Base-by-base conservation (phyloP, 2,888 invertebrate species). In the Thelaira solivaga region DNA sequence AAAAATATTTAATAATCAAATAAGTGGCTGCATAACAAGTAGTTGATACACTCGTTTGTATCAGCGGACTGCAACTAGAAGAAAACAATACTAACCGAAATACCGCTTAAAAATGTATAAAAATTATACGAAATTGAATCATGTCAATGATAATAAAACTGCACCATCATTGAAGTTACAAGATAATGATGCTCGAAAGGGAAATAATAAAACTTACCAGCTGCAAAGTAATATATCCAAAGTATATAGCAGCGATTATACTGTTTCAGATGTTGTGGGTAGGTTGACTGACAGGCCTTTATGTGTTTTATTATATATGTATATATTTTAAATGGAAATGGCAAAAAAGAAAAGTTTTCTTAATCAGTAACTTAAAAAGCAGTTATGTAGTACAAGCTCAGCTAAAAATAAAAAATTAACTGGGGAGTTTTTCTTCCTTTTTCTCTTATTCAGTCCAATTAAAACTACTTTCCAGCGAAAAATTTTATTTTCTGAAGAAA, bases 41-140 rank as follows among this genome's bases (percentile, higher is more conserved):
- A 57, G 4, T n/a, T n/a, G n/a, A 13, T 6, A 47, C n/a, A 24
- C 16, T 16, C 51, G 18, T 18, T 22, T 26, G 26, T 26, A 6
- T 1, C 36, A 1, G 13, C 10, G 36, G 31, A 49, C 20, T 20
- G 39, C 51, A 39, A 29, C 10, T 20, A 31, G 10, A 16, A 47
- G 24, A n/a, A 4, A 34, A 22, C n/a, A 24, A 45, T 24, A 47
- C 62, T 62, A 18, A 11, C 24, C 24, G 22, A 13, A 13, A 39
- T 24, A 39, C 10, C 53, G 34, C 20, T 61, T 43, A 7, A 69
- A 49, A 74, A 74, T 81, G 81, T 71, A 51, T 72, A 76, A 67
- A 53, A 78, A 59, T 47, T 65, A 10, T 20, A 43, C 22, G 47
- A 68, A 68, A 64, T 41, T 45, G 34, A 55, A 41, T 68, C 7